Conservation (phyloP, 2,888 invertebrate species). For the Temnothorax unifasciatus region DNA sequence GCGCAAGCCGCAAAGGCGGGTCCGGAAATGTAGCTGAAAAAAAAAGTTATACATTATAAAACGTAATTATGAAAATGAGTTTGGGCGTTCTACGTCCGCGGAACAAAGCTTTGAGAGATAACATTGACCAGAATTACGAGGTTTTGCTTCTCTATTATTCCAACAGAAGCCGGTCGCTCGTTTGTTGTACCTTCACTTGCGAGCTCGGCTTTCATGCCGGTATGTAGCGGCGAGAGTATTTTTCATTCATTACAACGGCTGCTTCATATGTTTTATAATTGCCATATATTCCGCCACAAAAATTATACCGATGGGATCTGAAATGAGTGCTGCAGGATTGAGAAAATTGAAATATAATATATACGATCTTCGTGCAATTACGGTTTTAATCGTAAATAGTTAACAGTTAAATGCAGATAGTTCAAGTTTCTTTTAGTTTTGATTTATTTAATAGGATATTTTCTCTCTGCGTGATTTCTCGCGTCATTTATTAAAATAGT, state of each 20-base stretch:
- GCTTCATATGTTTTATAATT: slow-evolving; percentile 51
- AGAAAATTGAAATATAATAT: slow-evolving; percentile 9
- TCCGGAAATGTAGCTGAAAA: slow-evolving; percentile 63
- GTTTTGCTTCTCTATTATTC: slow-evolving; percentile 78
- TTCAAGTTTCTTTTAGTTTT: neutral
- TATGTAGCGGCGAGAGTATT: slow-evolving; percentile 62
- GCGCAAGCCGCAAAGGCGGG: slow-evolving; percentile 61
- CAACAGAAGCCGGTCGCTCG: slow-evolving; percentile 70
- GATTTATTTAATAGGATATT: neutral
- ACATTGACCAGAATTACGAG: slow-evolving; percentile 78
- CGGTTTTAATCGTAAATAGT: slow-evolving; percentile 17
- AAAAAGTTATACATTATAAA: slow-evolving; percentile 66
- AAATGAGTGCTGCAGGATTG: slow-evolving; percentile 9
- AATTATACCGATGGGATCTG: slow-evolving; percentile 38
- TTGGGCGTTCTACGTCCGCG: slow-evolving; percentile 70
- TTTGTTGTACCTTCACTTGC: slow-evolving; percentile 64
- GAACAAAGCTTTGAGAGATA: slow-evolving; percentile 78
- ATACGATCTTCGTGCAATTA: neutral
- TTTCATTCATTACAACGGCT: slow-evolving; percentile 67
- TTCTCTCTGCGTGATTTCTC: neutral
- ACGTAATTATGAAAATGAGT: slow-evolving; percentile 78
- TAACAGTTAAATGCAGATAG: neutral
- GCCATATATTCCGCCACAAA: slow-evolving; percentile 33
- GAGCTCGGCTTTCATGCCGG: slow-evolving; percentile 66
- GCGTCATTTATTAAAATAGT: neutral